A percentile compares a stretch with the other conserved stretches of the same genome.
phyloP scores from a whole-genome alignment of 1,140 invertebrate species.

The Euwallacea similis region DNA sequence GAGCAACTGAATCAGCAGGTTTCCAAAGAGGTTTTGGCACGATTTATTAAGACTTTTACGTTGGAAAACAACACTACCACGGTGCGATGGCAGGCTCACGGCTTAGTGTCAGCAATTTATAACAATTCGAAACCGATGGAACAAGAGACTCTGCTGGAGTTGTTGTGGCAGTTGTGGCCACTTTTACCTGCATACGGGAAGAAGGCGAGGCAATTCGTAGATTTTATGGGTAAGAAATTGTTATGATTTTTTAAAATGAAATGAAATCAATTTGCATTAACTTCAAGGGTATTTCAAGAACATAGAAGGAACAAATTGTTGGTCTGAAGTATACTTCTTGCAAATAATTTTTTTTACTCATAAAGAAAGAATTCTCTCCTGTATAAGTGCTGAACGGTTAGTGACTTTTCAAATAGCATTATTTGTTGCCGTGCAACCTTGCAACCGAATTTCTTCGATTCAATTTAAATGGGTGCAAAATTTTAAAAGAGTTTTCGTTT shows the following conservation, averaged over 20 bases:
- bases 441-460: no score
- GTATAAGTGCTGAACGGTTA: no score
- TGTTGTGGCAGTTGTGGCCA: slow-evolving; percentile 92
- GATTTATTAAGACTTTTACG: slow-evolving; percentile 89
- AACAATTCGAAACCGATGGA: slow-evolving; percentile 78
- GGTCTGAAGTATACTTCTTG: no score
- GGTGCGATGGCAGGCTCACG: slow-evolving; percentile 94
- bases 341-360: no score
- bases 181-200: slow-evolving; percentile 86
- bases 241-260: not conserved
- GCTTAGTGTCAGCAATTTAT: slow-evolving; percentile 80
- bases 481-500: no score
- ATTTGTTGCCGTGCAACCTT: no score
- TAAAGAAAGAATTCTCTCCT: no score
- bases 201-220: slow-evolving; percentile 95
- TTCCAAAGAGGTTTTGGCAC: slow-evolving; percentile 66
- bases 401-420: no score
- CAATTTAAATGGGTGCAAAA: no score
- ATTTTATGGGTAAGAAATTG: slow-evolving; percentile 71
- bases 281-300: no score
- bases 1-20: slow-evolving; percentile 74
- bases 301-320: no score
- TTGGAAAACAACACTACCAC: slow-evolving; percentile 91
- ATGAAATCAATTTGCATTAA: slow-evolving; percentile 74
- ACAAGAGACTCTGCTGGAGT: slow-evolving; percentile 76